A percentile compares a stretch with the other conserved stretches of the same genome.
Conservation (phyloP, 2,888 invertebrate genomes). For the Eledone cirrhosa region DNA sequence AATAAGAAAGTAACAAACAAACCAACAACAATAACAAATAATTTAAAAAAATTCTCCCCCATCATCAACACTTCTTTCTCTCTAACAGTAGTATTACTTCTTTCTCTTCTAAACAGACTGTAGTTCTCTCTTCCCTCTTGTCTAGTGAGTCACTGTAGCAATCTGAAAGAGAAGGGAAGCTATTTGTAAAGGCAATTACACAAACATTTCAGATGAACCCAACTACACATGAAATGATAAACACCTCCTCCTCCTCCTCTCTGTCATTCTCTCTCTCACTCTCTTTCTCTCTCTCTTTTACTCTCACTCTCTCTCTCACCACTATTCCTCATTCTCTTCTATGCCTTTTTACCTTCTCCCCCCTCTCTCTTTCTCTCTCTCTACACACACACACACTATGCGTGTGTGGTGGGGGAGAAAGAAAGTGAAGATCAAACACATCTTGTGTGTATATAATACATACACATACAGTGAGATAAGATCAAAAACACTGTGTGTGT, state of each 20-base stretch:
- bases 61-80: too few species aligned
- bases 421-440: too few species aligned
- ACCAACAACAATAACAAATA: too few species aligned
- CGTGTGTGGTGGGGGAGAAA: too few species aligned
- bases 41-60: too few species aligned
- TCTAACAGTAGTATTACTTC: too few species aligned
- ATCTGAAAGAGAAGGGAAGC: slow-evolving; percentile 23
- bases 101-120: not conserved
- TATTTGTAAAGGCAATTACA: slow-evolving; percentile 27
- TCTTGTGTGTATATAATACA: too few species aligned
- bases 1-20: too few species aligned
- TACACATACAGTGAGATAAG: not conserved
- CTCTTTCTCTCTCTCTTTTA: not conserved
- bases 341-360: not conserved
- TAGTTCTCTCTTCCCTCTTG: not conserved
- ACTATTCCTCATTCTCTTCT: not conserved
- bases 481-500: not conserved
- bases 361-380: not conserved
- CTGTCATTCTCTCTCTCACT: slow-evolving; percentile 1
- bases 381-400: too few species aligned
- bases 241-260: slow-evolving; percentile 19
- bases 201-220: slow-evolving; percentile 27
- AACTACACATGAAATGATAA: slow-evolving; percentile 22
- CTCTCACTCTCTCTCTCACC: slow-evolving; percentile 5
- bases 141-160: slow-evolving; percentile 27